Conservation (phyloP, 2,113 vertebrate species). For the Globicephala melas region DNA sequence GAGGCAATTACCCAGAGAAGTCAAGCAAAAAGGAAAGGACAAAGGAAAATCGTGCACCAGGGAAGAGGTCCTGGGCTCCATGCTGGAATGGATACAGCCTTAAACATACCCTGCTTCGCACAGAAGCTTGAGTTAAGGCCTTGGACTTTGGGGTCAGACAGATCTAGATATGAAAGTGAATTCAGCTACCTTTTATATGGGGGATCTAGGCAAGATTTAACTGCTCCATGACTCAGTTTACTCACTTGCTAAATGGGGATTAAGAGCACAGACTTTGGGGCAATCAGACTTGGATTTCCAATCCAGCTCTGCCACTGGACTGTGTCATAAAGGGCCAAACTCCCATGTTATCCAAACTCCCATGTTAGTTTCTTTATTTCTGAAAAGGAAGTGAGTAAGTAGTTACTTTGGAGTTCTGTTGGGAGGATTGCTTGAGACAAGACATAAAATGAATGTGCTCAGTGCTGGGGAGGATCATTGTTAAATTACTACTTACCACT, state of each 20-base stretch:
- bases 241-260: not conserved
- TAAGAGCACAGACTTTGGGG: not conserved
- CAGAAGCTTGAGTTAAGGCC: not conserved
- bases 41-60: not conserved
- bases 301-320: not conserved
- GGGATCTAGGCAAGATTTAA: not conserved
- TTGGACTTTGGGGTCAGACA: not conserved
- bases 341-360: not conserved
- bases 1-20: slow-evolving; percentile 29
- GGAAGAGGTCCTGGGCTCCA: not conserved
- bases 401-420: not conserved
- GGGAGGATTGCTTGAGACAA: not conserved
- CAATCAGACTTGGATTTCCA: not conserved
- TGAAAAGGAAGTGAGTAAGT: not conserved
- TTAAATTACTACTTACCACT: not conserved
- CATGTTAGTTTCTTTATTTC: not conserved
- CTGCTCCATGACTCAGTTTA: not conserved
- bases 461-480: not conserved
- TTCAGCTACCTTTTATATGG: not conserved
- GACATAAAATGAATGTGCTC: not conserved
- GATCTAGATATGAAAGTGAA: not conserved
- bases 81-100: not conserved
- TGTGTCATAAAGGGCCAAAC: not conserved
- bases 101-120: not conserved
- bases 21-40: slow-evolving; percentile 2